These are phyloP conservation scores for Todiramphus chloris DNA, from an alignment of 2,113 vertebrate species.

Conservation along the genomic window DNA sequence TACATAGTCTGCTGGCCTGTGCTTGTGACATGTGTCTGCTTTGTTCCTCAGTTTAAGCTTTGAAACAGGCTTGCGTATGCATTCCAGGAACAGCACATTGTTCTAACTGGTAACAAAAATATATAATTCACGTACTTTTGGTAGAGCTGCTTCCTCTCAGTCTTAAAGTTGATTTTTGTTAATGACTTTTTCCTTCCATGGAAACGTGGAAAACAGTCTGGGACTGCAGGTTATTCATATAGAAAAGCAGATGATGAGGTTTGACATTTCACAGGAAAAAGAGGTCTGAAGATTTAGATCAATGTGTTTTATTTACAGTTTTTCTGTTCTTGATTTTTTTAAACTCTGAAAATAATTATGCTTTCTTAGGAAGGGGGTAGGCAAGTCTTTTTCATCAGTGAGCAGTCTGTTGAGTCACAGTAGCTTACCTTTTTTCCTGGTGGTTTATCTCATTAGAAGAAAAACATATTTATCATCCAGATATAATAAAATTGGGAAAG, in stretches of 20 bases:
- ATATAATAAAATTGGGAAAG: background rate
- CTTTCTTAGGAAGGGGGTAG: background rate
- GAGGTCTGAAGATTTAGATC: background rate
- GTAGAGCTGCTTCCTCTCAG: slow-evolving; percentile 26
- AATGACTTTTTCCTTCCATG: background rate
- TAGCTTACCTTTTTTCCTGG: background rate
- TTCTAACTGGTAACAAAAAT: slow-evolving; percentile 18
- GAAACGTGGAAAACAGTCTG: background rate
- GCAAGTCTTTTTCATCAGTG: background rate
- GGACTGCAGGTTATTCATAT: background rate
- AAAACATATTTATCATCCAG: background rate
- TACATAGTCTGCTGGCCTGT: background rate
- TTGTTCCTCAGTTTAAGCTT: background rate
- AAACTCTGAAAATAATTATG: background rate
- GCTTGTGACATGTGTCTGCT: background rate
- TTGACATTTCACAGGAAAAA: slow-evolving; percentile 20
- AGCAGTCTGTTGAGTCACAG: background rate
- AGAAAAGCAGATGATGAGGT: background rate
- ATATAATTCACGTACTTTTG: background rate
- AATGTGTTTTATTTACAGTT: background rate
- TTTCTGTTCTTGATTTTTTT: background rate
- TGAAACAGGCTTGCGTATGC: background rate
- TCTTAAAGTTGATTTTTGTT: slow-evolving; percentile 23
- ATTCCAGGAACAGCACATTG: slow-evolving; percentile 15
- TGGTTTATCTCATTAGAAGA: background rate